Base-by-base conservation (phyloP, 1,140 invertebrate species). In the Bombus pyrosoma region DNA sequence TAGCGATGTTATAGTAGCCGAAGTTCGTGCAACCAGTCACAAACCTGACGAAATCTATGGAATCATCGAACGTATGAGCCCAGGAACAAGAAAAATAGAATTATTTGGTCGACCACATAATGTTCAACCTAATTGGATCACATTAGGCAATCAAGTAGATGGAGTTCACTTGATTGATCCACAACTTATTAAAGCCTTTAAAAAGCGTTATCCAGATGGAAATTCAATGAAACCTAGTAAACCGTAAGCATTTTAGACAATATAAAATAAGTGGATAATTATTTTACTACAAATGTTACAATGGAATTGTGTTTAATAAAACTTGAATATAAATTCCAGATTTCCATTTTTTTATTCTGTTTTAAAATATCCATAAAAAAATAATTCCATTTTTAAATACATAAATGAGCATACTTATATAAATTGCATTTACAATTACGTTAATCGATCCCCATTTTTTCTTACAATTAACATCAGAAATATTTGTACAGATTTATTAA, bases 1-100 rank as follows among this genome's bases (percentile, higher is more conserved):
- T 94, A 99, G 98, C 94, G 99, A 99, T 95, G 99, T 99, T 15
- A 99, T 99, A 86, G 99, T 99, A 0, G 98, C 99, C 1, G 99
- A 99, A 96, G 99, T 99, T 0, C 95, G 99, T 75, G 99, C 99
- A 9, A 99, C 99, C 0, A 99, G 98, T 91, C 99, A 99, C 93
- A 99, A 99, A 95, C 99, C 99, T 0, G 99, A 99, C 95, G 99
- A 99, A 96, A 99, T 99, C 89, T 99, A 99, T 95, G 99, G 98
- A 25, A 98, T 98, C 77, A 98, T 98, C 83, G 97, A 98, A 92
- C 94, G 98, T 77, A 96, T 98, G 73, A 98, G 97, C 91, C 98
- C 98, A 0, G 98, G 99, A 0, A 99, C 99, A 0, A 96, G 98
- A 71, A 99, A 99, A 96, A 99, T 99, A 89, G 99, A 99, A 95